Conservation (phyloP, 2,113 vertebrate species). For the Rissa tridactyla region DNA sequence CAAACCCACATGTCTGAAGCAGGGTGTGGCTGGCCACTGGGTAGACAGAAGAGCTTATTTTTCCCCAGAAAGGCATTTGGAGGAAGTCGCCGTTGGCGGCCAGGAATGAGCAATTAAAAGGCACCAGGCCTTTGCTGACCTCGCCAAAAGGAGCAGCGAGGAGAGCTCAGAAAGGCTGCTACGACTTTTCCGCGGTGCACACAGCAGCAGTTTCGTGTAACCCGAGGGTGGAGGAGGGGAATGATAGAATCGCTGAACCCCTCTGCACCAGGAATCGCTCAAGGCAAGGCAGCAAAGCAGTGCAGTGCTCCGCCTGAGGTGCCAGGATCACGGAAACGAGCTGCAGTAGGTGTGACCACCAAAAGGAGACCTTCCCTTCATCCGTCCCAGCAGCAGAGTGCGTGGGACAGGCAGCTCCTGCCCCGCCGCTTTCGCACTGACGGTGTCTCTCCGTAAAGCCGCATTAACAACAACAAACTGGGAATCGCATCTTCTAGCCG, state of each 20-base stretch:
- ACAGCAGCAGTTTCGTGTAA: not conserved
- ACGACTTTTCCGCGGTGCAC: accelerated
- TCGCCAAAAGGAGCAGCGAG: not conserved
- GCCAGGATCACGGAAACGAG: not conserved
- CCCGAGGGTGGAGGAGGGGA: not conserved
- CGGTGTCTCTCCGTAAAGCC: too few species aligned
- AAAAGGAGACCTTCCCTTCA: not conserved
- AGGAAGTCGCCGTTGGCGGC: not conserved
- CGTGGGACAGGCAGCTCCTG: not conserved
- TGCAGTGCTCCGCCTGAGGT: accelerated
- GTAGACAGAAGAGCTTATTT: not conserved
- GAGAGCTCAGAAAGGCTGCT: not conserved
- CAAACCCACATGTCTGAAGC: not conserved
- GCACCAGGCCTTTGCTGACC: not conserved
- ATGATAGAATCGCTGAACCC: not conserved
- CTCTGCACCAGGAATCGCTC: not conserved
- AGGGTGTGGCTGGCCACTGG: accelerated
- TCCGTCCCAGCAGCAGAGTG: not conserved
- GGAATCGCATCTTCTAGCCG: not conserved
- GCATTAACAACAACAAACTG: not conserved
- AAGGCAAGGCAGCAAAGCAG: not conserved
- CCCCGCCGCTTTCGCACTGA: not conserved
- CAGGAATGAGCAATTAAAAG: not conserved
- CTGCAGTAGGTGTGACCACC: not conserved
- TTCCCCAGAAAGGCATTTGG: not conserved